phyloP scores from a whole-genome alignment of 2,113 vertebrate species.

The Neomonachus schauinslandi region DNA sequence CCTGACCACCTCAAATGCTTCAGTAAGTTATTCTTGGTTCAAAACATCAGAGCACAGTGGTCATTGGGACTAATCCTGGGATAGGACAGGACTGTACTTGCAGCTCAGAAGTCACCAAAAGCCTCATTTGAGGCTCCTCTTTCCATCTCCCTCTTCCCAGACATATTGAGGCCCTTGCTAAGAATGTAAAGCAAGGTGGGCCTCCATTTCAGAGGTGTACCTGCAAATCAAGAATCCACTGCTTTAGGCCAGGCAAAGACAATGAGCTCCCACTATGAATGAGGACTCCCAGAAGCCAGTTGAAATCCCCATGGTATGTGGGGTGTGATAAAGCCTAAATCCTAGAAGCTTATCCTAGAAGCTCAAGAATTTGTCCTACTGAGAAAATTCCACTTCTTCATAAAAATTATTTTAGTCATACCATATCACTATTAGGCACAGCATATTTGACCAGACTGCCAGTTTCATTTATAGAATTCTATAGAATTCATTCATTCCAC shows the following conservation, averaged over 20 bases:
- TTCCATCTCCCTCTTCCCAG: not conserved
- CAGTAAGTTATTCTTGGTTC: not conserved
- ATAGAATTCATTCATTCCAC: constrained; percentile 13
- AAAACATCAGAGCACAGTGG: not conserved
- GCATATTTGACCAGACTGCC: not conserved
- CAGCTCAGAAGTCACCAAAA: not conserved
- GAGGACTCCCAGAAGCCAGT: not conserved
- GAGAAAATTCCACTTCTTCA: not conserved
- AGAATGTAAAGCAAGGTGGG: not conserved
- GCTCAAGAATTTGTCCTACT: not conserved
- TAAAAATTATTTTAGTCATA: constrained; percentile 35
- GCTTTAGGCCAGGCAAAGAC: not conserved
- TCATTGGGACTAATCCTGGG: not conserved
- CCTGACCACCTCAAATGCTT: not conserved
- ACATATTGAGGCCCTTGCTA: not conserved
- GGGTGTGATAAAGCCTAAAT: not conserved
- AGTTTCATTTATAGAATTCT: not conserved
- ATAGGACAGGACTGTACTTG: not conserved
- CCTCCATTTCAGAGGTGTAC: not conserved
- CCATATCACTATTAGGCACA: not conserved
- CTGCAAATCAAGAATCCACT: not conserved
- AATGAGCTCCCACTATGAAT: not conserved
- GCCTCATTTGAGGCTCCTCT: not conserved
- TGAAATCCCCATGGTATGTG: not conserved
- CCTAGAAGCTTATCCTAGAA: not conserved